Conservation (phyloP, 2,113 vertebrate genomes). For the Carollia perspicillata region DNA sequence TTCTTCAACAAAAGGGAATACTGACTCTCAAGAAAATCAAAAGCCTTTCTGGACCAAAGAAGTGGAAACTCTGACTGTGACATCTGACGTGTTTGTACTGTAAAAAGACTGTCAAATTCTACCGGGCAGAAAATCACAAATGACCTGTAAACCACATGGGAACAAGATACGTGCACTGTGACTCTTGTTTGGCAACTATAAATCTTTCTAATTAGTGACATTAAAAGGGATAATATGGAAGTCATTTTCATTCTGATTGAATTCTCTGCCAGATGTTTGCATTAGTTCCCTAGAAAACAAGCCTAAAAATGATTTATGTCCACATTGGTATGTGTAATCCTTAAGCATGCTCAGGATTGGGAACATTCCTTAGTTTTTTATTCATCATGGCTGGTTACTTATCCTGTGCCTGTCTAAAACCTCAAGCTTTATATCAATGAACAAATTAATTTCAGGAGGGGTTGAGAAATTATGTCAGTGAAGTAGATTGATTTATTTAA, state of each 20-base stretch:
- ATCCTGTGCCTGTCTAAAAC: background rate
- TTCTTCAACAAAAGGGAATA: background rate
- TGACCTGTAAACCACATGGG: background rate
- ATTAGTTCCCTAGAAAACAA: background rate
- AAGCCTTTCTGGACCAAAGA: background rate
- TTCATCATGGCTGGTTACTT: background rate
- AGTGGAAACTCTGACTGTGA: constrained; percentile 13
- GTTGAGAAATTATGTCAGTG: background rate
- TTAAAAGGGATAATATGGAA: constrained; percentile 6
- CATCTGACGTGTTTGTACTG: background rate
- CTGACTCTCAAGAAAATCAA: background rate
- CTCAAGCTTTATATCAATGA: background rate
- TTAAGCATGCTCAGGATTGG: background rate
- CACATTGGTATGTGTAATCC: background rate
- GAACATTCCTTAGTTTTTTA: background rate
- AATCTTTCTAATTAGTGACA: constrained; percentile 52
- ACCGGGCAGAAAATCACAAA: background rate
- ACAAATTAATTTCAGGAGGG: background rate
- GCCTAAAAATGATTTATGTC: background rate
- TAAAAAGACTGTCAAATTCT: background rate
- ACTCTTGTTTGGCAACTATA: constrained; percentile 33
- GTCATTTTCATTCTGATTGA: background rate
- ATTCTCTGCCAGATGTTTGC: background rate
- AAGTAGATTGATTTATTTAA: background rate
- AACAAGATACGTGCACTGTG: background rate